Evolutionary conservation across 2,797 vertebrate species (phyloP).

Genomic region (Sitta carolinensis): DNA sequence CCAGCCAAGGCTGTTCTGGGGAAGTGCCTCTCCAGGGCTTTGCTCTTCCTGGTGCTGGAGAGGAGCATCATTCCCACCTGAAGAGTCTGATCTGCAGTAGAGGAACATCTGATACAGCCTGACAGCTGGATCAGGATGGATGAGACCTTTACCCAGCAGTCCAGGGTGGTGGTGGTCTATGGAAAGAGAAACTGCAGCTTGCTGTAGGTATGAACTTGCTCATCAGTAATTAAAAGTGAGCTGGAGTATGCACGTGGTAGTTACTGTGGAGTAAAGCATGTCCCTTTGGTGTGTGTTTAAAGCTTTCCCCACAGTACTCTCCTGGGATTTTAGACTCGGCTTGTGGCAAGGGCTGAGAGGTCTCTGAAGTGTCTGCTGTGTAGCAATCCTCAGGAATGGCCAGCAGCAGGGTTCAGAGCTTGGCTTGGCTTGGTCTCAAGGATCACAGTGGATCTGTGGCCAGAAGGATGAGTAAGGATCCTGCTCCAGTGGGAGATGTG

Average conservation of each 20-base stretch:
- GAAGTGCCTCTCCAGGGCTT: not conserved
- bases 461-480: not conserved
- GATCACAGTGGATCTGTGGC: not conserved
- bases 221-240: not conserved
- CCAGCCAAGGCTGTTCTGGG: not conserved
- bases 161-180: not conserved
- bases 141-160: not conserved
- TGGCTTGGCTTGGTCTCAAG: not conserved
- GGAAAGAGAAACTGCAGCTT: not conserved
- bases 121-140: not conserved
- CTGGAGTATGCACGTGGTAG: accelerated
- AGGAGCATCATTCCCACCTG: not conserved
- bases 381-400: not conserved
- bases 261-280: not conserved
- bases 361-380: not conserved
- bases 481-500: not conserved
- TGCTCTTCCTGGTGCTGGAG: not conserved
- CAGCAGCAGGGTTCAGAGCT: not conserved
- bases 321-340: not conserved
- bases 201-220: not conserved
- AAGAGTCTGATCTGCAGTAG: not conserved
- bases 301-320: accelerated
- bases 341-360: not conserved
- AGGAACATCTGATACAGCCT: not conserved
- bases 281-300: not conserved